Base-by-base conservation (phyloP, 2,797 vertebrate genomes). In the Hyperoplus lanceolatus region DNA sequence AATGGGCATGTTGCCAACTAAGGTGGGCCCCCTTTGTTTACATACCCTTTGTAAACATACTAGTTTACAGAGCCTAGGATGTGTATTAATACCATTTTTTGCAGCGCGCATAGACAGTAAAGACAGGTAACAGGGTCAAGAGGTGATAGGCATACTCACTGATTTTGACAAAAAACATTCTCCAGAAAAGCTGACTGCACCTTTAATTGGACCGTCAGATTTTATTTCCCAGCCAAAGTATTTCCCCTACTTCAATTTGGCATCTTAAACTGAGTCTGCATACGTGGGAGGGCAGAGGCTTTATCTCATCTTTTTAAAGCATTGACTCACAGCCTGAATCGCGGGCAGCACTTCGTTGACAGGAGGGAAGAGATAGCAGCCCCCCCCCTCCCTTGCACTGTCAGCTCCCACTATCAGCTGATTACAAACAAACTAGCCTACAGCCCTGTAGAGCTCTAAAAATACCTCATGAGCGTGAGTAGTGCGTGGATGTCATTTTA, bases 271-370 rank as follows among this genome's bases (percentile, higher is more conserved):
- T 1, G 13, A 48, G 67, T 71, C 70, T 66, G 55, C 58, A 74
- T 72, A 82, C 14, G 56, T 51, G 79, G 81, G 84, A 81, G 29
- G 79, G 77, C 72, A 48, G 6, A 68, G 76, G 75, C 67, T 78
- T 89, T 89, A 87, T 81, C 90, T 90, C 65, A 51, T 81, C 54
- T 75, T 86, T 29, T 81, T 65, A 82, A 87, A 85, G 80, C 79
- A 66, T 69, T 79, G 80, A 88, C 75, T 90, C 84, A 59, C 58
- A 57, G 69, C 55, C 79, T 63, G 67, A 80, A 75, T 79, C 42
- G 56, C 81, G 81, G 75, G 75, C 77, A 57, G 82, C 72, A 39
- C 69, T 43, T 75, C 3, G 71, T 69, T 85, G 88, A 82, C 88
- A 88, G 84, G 73, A 84, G 64, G 74, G 73, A 49, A 66, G 61